phyloP scores from a whole-genome alignment of 2,888 invertebrate genomes.

The Ariolimax columbianus region DNA sequence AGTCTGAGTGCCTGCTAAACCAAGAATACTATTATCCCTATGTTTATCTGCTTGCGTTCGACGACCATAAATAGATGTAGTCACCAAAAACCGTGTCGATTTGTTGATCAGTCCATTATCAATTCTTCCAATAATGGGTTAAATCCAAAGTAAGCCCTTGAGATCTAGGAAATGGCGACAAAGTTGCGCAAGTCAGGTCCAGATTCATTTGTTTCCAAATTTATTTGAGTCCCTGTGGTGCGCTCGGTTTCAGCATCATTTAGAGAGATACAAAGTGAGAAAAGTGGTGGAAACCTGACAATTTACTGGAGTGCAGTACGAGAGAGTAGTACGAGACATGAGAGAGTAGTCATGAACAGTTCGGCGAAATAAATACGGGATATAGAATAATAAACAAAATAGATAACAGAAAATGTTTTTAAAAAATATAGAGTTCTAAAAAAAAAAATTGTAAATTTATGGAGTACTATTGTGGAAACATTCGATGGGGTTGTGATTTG shows the following conservation, averaged over 20 bases:
- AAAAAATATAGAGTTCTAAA: no score
- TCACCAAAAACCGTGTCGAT: neutral
- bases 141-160: neutral
- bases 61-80: no score
- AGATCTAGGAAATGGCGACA: neutral
- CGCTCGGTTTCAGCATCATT: neutral
- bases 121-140: neutral
- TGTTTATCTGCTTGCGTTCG: no score
- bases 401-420: no score
- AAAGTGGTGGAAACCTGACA: conserved; percentile 2
- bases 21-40: no score
- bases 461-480: no score
- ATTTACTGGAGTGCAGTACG: neutral
- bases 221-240: conserved; percentile 16
- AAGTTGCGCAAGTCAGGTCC: neutral
- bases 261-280: neutral
- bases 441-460: no score
- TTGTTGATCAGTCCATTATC: neutral
- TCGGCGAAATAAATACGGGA: no score
- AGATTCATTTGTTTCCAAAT: neutral
- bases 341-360: neutral
- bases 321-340: no score
- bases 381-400: no score
- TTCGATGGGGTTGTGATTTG: no score
- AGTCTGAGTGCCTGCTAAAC: no score